phyloP scores from a whole-genome alignment of 2,888 invertebrate genomes.

The Lordiphosa fenestrarum region DNA sequence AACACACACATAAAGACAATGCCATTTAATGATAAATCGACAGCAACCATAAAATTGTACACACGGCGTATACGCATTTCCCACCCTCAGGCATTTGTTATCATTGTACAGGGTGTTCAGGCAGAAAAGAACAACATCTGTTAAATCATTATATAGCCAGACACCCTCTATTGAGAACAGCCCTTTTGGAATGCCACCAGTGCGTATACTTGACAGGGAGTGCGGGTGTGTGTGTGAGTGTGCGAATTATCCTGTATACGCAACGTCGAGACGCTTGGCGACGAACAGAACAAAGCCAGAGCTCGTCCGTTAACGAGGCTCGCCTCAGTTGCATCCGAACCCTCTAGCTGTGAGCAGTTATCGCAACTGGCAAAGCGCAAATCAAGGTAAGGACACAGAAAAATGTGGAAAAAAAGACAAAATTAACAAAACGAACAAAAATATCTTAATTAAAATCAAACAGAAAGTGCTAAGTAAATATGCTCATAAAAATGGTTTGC shows the following conservation, averaged over 20 bases:
- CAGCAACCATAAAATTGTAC: conserved; percentile 17
- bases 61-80: conserved; percentile 57
- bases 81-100: conserved; percentile 65
- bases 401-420: conserved; percentile 9
- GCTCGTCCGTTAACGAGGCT: conserved; percentile 70
- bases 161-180: conserved; percentile 44
- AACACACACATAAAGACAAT: conserved; percentile 17
- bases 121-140: conserved; percentile 3
- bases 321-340: conserved; percentile 78
- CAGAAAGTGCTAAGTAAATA: conserved; percentile 15
- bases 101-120: conserved; percentile 66
- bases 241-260: conserved; percentile 44
- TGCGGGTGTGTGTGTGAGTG: conserved; percentile 23
- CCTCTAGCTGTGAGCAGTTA: conserved; percentile 67
- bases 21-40: conserved; percentile 35
- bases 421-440: background rate
- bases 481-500: conserved; percentile 12
- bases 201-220: conserved; percentile 50
- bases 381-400: conserved; percentile 54
- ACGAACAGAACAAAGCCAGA: conserved; percentile 45
- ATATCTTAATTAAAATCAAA: conserved; percentile 31
- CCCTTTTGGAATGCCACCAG: conserved; percentile 43
- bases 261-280: conserved; percentile 33
- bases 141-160: background rate
- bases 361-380: conserved; percentile 54